Percentiles rank a stretch among this genome's conserved stretches.
Conservation (phyloP, 2,797 vertebrate genomes). For the Tenualosa ilisha region DNA sequence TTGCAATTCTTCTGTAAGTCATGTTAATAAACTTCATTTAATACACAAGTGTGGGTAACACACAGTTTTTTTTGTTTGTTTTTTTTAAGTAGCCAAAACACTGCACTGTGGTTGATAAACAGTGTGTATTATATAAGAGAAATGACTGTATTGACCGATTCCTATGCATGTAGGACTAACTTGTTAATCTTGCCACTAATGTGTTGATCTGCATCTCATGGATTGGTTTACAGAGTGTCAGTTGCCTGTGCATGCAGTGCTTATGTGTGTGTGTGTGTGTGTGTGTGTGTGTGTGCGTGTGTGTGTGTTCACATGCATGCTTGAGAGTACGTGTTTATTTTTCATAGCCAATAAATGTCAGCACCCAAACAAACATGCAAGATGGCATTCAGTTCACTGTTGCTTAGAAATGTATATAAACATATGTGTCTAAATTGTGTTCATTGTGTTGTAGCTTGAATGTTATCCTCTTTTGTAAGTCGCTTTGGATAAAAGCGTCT, state of each 20-base stretch:
- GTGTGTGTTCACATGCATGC: background rate
- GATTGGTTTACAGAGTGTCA: background rate
- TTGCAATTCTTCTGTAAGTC: no score
- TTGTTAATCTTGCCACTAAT: background rate
- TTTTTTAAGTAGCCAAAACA: no score
- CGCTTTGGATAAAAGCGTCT: no score
- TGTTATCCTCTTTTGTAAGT: no score
- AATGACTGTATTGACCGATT: no score
- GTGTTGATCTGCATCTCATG: background rate
- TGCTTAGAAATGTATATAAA: background rate
- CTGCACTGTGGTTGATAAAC: background rate
- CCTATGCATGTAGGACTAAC: background rate
- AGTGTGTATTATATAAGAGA: no score
- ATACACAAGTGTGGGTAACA: no score
- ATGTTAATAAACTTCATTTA: no score
- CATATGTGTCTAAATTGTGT: background rate
- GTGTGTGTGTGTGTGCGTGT: background rate
- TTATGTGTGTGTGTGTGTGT: background rate
- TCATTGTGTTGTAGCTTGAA: no score
- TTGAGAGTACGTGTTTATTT: background rate
- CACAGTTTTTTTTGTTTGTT: background rate
- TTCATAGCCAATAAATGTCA: conserved; percentile 19
- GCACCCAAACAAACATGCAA: background rate
- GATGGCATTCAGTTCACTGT: background rate
- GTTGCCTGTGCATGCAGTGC: background rate